Evolutionary conservation across 2,888 invertebrate species (phyloP).

Genomic region (Biston stratarius): DNA sequence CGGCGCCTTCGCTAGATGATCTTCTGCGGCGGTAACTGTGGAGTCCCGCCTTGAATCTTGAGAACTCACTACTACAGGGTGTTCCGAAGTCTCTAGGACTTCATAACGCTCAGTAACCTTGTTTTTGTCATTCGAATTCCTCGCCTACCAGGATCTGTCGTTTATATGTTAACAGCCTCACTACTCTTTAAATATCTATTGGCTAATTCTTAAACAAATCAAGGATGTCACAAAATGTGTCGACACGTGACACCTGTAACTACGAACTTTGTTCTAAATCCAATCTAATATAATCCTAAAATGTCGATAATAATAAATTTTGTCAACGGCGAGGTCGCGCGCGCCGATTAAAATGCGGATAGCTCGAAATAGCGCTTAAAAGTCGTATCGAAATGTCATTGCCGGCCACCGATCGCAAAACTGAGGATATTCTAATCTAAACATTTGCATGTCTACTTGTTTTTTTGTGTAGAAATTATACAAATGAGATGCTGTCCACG

Average conservation of each 20-base stretch:
- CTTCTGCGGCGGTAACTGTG: constrained; percentile 39
- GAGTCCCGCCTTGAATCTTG: constrained; percentile 72
- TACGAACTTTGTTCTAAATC: constrained; percentile 6
- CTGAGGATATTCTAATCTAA: too few relatives aligned
- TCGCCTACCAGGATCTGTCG: constrained; percentile 34
- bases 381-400: constrained; percentile 58
- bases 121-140: constrained; percentile 22
- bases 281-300: constrained; percentile 35
- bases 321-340: constrained; percentile 49
- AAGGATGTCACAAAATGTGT: constrained; percentile 36
- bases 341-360: constrained; percentile 42
- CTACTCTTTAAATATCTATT: constrained; percentile 29
- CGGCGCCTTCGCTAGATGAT: constrained; percentile 11
- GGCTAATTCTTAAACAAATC: constrained; percentile 30
- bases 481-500: too few relatives aligned
- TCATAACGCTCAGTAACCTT: constrained; percentile 20
- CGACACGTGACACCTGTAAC: constrained; percentile 20
- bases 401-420: constrained; percentile 35
- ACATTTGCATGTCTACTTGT: too few relatives aligned
- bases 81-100: constrained; percentile 43
- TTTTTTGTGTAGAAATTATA: too few relatives aligned
- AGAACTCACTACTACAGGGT: constrained; percentile 67
- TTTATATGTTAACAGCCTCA: constrained; percentile 37
- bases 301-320: constrained; percentile 47
- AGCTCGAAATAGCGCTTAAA: constrained; percentile 36